Evolutionary conservation across 2,797 vertebrate species (phyloP).

Genomic region (Carapus acus): DNA sequence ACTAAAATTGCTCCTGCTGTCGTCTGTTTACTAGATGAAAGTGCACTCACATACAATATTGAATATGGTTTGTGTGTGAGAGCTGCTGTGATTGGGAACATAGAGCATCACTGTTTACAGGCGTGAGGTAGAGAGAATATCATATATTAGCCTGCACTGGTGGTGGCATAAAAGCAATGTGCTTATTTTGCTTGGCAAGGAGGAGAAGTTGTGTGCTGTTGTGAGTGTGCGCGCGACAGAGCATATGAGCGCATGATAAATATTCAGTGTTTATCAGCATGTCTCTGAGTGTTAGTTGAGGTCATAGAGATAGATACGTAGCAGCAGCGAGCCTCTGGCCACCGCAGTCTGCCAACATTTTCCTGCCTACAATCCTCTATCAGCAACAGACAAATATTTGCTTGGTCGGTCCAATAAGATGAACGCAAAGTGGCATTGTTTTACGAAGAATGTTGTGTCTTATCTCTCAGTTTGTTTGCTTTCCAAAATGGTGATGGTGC

Average conservation of each 20-base stretch:
- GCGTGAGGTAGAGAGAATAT: too few relatives aligned
- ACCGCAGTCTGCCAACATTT: not conserved
- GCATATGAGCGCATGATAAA: constrained; percentile 42
- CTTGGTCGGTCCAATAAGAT: constrained; percentile 50
- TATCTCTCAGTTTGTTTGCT: constrained; percentile 36
- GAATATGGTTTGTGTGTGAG: too few relatives aligned
- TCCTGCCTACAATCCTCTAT: constrained; percentile 44
- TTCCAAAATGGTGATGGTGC: constrained; percentile 42
- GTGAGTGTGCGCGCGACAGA: not conserved
- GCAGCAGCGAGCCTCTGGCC: constrained; percentile 40
- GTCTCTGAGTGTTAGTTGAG: constrained; percentile 50
- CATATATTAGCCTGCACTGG: too few relatives aligned
- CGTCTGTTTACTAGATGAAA: too few relatives aligned
- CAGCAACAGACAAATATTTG: constrained; percentile 55
- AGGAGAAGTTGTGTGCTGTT: not conserved
- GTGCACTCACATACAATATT: too few relatives aligned
- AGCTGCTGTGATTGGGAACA: too few relatives aligned
- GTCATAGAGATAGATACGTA: constrained; percentile 52
- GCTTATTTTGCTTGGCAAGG: too few relatives aligned
- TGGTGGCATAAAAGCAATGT: too few relatives aligned
- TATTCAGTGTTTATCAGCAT: constrained; percentile 60
- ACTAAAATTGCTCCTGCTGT: too few relatives aligned
- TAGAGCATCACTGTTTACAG: too few relatives aligned
- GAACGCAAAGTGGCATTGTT: constrained; percentile 50
- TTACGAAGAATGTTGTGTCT: constrained; percentile 19